phyloP scores from a whole-genome alignment of 2,797 vertebrate species.

The Melanotaenia boesemani region DNA sequence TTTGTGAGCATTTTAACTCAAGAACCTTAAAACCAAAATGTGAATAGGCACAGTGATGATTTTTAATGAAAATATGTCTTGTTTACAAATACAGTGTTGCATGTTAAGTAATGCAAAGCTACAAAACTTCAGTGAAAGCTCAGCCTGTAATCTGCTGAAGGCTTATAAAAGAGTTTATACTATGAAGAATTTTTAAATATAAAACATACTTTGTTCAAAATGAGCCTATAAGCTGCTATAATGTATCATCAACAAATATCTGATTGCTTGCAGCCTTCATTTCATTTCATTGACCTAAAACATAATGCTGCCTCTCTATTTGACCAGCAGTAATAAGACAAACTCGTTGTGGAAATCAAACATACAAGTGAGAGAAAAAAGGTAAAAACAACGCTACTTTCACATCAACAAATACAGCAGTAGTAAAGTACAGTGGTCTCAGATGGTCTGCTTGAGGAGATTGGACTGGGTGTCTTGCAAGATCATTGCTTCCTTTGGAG shows the following conservation, averaged over 20 bases:
- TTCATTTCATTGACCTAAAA: conserved; percentile 47
- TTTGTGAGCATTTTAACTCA: neutral
- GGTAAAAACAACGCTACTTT: conserved; percentile 28
- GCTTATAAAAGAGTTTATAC: conserved; percentile 11
- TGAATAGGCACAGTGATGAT: conserved; percentile 7
- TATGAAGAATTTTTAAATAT: conserved; percentile 27
- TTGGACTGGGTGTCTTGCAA: conserved; percentile 58
- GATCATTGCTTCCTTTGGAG: conserved; percentile 59
- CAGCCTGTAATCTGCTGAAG: neutral
- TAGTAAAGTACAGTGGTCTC: conserved; percentile 45
- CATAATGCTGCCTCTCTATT: conserved; percentile 28
- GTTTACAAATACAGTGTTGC: conserved; percentile 16
- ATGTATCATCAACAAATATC: conserved; percentile 19
- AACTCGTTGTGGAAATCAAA: conserved; percentile 39
- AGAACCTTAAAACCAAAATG: neutral
- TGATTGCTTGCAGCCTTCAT: conserved; percentile 39
- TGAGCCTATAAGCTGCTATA: conserved; percentile 14
- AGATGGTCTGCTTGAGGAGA: conserved; percentile 68
- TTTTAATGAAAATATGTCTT: conserved; percentile 29
- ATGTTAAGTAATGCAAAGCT: conserved; percentile 16
- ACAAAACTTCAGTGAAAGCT: conserved; percentile 24
- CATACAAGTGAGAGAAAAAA: conserved; percentile 2
- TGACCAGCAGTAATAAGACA: conserved; percentile 24
- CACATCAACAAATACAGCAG: conserved; percentile 22
- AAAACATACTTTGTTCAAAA: conserved; percentile 32